phyloP scores from a whole-genome alignment of 2,113 vertebrate species.

The Pachypanchax playfairii region DNA sequence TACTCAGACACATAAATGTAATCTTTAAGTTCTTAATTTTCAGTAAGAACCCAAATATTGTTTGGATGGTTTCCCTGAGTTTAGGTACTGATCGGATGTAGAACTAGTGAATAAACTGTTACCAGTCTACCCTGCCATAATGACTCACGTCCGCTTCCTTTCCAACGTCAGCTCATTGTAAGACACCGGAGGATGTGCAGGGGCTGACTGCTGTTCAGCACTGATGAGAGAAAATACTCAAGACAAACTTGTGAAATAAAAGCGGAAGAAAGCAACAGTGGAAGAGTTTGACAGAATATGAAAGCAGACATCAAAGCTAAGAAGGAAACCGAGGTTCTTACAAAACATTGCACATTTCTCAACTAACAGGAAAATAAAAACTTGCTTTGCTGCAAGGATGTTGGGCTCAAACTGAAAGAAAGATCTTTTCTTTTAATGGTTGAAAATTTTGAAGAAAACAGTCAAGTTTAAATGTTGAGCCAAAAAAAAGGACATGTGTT shows the following conservation, averaged over 20 bases:
- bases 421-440: too few species aligned
- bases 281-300: conserved; percentile 39
- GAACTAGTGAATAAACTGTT: conserved; percentile 37
- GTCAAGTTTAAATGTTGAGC: too few species aligned
- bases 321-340: conserved; percentile 47
- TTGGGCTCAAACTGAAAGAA: too few species aligned
- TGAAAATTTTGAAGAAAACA: too few species aligned
- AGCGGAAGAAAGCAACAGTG: conserved; percentile 30
- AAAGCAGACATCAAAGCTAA: conserved; percentile 50
- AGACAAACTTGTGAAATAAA: conserved; percentile 28
- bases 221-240: conserved; percentile 21
- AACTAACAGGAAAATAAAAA: conserved; percentile 3
- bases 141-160: conserved; percentile 70
- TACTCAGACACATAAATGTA: neutral
- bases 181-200: conserved; percentile 1
- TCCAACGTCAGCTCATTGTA: conserved; percentile 30
- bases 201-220: conserved; percentile 15
- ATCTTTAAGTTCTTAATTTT: conserved; percentile 16
- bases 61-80: neutral
- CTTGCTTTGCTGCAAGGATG: neutral
- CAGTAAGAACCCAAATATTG: neutral
- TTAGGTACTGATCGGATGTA: neutral
- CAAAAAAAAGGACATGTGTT: too few species aligned
- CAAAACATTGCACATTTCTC: conserved; percentile 18
- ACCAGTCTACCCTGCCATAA: conserved; percentile 35